phyloP scores from a whole-genome alignment of 2,888 invertebrate species.

The Apoderus coryli region DNA sequence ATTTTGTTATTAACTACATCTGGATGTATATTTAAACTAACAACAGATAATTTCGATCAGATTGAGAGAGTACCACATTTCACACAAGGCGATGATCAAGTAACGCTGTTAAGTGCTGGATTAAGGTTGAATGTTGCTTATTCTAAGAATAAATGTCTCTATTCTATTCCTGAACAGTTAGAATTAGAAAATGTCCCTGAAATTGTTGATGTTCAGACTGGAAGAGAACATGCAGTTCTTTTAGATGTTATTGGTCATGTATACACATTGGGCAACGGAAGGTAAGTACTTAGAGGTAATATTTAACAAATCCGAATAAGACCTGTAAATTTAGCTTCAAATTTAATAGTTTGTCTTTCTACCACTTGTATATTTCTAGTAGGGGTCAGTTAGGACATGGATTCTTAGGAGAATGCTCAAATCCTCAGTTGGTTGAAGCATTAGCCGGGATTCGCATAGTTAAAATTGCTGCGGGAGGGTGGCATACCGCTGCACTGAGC shows the following conservation, averaged over 20 bases:
- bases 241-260: conserved; percentile 56
- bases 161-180: conserved; percentile 44
- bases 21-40: conserved; percentile 22
- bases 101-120: conserved; percentile 35
- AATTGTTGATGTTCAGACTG: conserved; percentile 53
- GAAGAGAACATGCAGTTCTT: conserved; percentile 66
- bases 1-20: conserved; percentile 21
- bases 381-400: conserved; percentile 79
- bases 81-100: conserved; percentile 20
- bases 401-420: conserved; percentile 44
- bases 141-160: conserved; percentile 38
- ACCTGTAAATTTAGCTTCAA: not conserved
- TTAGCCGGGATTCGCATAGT: conserved; percentile 60
- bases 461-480: conserved; percentile 65
- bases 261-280: conserved; percentile 73
- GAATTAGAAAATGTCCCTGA: conserved; percentile 40
- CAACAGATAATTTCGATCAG: conserved; percentile 15
- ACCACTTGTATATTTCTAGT: conserved; percentile 34
- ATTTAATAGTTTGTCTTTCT: not conserved
- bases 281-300: conserved; percentile 38
- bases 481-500: conserved; percentile 74
- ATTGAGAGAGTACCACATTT: conserved; percentile 18
- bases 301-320: not conserved
- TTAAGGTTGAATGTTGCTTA: conserved; percentile 34
- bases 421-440: conserved; percentile 53